phyloP scores from a whole-genome alignment of 2,888 invertebrate species.

The Caenorhabditis macrosperma region DNA sequence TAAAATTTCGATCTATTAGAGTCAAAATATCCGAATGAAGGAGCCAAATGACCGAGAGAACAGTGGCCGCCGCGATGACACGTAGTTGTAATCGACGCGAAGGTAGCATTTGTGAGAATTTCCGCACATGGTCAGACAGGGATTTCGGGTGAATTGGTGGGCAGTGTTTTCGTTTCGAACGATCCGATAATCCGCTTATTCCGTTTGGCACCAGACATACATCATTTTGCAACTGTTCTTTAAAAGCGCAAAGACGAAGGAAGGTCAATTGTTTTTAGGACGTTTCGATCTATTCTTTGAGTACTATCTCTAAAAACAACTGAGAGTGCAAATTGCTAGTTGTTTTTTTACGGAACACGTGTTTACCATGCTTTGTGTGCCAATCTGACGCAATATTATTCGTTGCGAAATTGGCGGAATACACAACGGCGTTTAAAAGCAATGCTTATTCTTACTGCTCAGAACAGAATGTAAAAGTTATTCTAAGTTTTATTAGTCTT shows the following conservation, averaged over 20 bases:
- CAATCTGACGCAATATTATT: conserved; percentile 49
- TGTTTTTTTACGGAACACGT: conserved; percentile 17
- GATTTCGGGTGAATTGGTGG: background rate
- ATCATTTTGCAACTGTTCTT: conserved; percentile 36
- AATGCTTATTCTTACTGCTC: background rate
- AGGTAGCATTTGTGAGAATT: conserved; percentile 22
- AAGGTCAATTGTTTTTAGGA: no score
- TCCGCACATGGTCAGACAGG: background rate
- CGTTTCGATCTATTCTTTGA: no score
- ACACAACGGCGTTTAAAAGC: background rate
- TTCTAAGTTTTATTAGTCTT: no score
- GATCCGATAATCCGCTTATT: conserved; percentile 7
- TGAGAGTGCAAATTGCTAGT: no score
- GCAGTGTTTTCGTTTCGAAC: background rate
- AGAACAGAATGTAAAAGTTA: no score
- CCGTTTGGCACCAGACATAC: background rate
- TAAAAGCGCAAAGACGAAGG: conserved; percentile 7
- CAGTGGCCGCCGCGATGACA: conserved; percentile 1
- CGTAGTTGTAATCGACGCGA: conserved; percentile 28
- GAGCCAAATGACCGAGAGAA: conserved; percentile 3
- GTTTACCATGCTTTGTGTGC: conserved; percentile 1
- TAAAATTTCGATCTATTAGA: background rate
- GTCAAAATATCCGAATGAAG: background rate
- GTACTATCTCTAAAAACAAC: no score
- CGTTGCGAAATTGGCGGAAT: conserved; percentile 26